Conservation (phyloP, 2,797 vertebrate genomes). For the Octomys mimax region DNA sequence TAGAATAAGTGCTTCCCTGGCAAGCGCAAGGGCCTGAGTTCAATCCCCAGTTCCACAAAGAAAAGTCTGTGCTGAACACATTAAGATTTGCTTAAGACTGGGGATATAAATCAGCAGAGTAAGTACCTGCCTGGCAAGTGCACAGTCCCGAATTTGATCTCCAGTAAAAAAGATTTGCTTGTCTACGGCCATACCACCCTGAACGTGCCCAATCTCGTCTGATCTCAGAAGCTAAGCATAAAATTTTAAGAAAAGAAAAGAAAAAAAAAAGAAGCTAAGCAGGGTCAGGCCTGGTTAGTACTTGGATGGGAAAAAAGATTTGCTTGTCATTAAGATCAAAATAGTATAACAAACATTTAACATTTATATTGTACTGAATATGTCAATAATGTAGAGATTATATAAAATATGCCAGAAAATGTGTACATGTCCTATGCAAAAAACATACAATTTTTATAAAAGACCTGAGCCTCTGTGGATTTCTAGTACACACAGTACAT, state of each 20-base stretch:
- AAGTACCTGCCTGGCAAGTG: no score
- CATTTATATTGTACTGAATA: neutral
- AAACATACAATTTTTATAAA: neutral
- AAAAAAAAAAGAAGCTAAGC: no score
- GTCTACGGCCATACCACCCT: no score
- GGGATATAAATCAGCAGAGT: no score
- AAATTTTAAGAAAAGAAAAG: no score
- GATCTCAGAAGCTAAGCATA: no score
- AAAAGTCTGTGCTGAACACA: neutral
- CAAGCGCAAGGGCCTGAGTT: no score
- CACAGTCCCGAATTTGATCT: no score
- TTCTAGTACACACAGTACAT: neutral
- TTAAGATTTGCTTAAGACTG: neutral
- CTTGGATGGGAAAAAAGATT: neutral
- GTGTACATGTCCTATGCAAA: neutral
- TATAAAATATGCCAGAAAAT: neutral
- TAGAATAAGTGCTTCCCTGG: no score
- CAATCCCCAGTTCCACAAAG: neutral
- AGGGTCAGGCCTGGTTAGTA: no score
- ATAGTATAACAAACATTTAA: neutral
- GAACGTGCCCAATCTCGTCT: no score
- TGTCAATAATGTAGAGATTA: neutral
- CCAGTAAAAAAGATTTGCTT: no score
- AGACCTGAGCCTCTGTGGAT: neutral
- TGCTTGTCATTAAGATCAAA: neutral